These are phyloP conservation scores for Ciona savignyi DNA, from an alignment of 23 tunicate genomes.

Conservation along the genomic window DNA sequence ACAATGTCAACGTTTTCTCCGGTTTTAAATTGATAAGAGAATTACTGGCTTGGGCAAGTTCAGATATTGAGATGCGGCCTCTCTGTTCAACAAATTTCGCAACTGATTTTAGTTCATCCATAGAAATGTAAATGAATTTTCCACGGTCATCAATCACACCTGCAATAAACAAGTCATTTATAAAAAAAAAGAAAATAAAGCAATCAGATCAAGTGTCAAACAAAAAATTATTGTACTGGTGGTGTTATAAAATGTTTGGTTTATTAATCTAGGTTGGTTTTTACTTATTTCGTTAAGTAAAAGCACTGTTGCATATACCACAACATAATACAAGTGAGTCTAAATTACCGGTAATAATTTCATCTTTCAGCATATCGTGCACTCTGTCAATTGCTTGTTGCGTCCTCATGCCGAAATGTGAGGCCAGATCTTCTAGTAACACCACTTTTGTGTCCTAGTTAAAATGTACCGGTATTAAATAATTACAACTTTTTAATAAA, in stretches of 20 bases:
- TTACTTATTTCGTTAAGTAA: slow-evolving; percentile 88
- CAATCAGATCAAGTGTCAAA: too few relatives aligned
- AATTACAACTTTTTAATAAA: neutral
- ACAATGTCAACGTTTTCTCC: slow-evolving; percentile 21
- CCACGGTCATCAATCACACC: slow-evolving; percentile 94
- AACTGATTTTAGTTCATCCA: slow-evolving; percentile 67
- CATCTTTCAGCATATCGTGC: slow-evolving; percentile 58
- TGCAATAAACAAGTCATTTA: slow-evolving; percentile 7
- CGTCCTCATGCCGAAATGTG: slow-evolving; percentile 82
- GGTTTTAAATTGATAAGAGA: slow-evolving; percentile 54
- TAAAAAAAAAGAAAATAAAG: too few relatives aligned
- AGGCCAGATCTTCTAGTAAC: slow-evolving; percentile 83
- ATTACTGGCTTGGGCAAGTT: slow-evolving; percentile 78
- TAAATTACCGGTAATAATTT: slow-evolving; percentile 52
- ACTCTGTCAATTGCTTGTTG: slow-evolving; percentile 87
- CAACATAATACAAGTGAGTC: slow-evolving; percentile 6
- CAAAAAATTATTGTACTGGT: too few relatives aligned
- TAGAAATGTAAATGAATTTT: slow-evolving; percentile 83
- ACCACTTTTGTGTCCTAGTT: slow-evolving; percentile 74
- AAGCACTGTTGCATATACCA: slow-evolving; percentile 64
- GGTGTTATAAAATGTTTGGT: too few relatives aligned
- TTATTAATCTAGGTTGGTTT: too few relatives aligned
- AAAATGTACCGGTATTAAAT: neutral
- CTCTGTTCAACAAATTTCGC: slow-evolving; percentile 58
- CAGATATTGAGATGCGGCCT: slow-evolving; percentile 71